Percentiles rank a stretch among this genome's conserved stretches.
phyloP scores from a whole-genome alignment of 2,797 vertebrate genomes.

The Channa striata region DNA sequence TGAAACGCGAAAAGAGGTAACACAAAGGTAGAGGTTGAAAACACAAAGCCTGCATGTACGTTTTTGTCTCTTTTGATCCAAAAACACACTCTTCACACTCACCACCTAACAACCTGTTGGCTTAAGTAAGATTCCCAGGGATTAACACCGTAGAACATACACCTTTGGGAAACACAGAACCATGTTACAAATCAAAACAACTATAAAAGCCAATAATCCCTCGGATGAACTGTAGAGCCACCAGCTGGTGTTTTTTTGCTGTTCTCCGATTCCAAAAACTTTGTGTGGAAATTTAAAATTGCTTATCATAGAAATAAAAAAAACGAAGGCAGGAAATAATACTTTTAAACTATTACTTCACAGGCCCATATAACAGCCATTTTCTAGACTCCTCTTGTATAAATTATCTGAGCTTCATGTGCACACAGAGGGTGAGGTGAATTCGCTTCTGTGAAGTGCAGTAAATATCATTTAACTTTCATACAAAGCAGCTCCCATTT shows the following conservation, averaged over 20 bases:
- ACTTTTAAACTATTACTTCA: not conserved
- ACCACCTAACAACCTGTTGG: not conserved
- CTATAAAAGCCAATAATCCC: constrained; percentile 3
- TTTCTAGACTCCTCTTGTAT: constrained; percentile 14
- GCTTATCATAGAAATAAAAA: constrained; percentile 2
- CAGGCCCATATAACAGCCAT: not conserved
- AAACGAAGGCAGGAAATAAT: not conserved
- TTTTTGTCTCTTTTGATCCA: not conserved
- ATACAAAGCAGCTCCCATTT: constrained; percentile 82
- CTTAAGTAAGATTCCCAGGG: too few relatives aligned
- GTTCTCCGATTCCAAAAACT: not conserved
- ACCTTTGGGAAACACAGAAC: constrained; percentile 5
- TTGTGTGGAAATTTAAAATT: not conserved
- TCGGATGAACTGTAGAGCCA: not conserved
- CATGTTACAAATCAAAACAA: not conserved
- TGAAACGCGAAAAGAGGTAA: not conserved
- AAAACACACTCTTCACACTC: not conserved
- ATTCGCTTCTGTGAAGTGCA: constrained; percentile 54
- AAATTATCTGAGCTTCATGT: constrained; percentile 17
- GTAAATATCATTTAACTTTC: constrained; percentile 84
- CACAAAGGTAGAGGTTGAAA: not conserved
- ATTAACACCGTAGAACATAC: not conserved
- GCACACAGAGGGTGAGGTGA: constrained; percentile 21
- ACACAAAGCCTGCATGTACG: too few relatives aligned
- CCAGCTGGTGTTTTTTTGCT: not conserved